Percentiles rank a stretch among this genome's conserved stretches.
Evolutionary conservation across 1,140 invertebrate species (phyloP).

Genomic region (Oscheius sp.): DNA sequence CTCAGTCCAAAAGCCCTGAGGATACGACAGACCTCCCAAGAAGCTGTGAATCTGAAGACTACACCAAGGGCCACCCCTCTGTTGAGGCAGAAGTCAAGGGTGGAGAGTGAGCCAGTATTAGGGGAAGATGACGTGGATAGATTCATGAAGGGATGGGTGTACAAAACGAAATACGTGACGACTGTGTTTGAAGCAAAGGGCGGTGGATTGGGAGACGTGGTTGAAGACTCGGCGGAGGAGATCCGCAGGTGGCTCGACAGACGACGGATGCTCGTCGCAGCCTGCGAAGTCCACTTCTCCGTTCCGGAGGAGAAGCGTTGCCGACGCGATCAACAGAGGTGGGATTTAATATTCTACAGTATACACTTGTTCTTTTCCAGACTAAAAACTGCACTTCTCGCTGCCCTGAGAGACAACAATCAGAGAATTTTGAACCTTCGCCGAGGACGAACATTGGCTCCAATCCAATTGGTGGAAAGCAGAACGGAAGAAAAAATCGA

Average conservation of each 20-base stretch:
- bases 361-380: background rate
- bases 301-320: constrained; percentile 5
- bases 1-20: background rate
- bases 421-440: constrained; percentile 21
- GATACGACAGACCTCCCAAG: background rate
- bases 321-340: background rate
- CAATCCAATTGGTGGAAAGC: constrained; percentile 13
- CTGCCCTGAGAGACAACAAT: constrained; percentile 17
- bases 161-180: constrained; percentile 22
- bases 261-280: constrained; percentile 11
- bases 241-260: constrained; percentile 17
- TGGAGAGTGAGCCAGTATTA: background rate
- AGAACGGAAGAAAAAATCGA: constrained; percentile 30
- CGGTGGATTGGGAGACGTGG: background rate
- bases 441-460: constrained; percentile 4
- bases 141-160: constrained; percentile 20
- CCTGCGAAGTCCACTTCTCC: constrained; percentile 22
- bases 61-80: background rate
- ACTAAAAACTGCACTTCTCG: constrained; percentile 14
- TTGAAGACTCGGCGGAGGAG: constrained; percentile 1
- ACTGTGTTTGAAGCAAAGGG: constrained; percentile 28
- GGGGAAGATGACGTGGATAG: constrained; percentile 9
- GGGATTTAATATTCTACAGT: background rate
- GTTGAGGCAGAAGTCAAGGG: background rate
- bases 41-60: background rate